Evolutionary conservation across 2,113 vertebrate genomes (phyloP).

Genomic region (Potamarius usumacintae): DNA sequence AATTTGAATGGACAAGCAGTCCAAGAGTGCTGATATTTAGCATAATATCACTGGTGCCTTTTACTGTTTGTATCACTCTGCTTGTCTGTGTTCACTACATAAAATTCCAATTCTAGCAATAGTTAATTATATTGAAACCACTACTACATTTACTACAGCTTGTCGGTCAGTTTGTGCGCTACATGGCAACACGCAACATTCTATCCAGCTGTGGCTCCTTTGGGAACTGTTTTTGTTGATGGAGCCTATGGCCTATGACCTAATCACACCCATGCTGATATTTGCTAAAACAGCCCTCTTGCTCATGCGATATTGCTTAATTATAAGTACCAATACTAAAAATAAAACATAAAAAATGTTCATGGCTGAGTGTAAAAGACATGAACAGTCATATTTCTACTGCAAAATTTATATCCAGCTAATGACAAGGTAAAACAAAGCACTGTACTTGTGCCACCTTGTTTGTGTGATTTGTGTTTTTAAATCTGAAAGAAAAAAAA

Average conservation of each 20-base stretch:
- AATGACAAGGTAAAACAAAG: neutral
- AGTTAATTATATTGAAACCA: neutral
- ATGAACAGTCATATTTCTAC: neutral
- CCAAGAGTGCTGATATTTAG: neutral
- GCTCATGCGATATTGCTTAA: neutral
- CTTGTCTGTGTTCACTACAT: neutral
- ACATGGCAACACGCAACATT: neutral
- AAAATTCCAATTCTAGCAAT: neutral
- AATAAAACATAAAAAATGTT: neutral
- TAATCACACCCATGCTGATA: neutral
- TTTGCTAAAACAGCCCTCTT: neutral
- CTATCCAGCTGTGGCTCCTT: neutral
- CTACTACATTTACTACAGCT: neutral
- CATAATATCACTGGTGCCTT: neutral
- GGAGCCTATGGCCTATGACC: neutral
- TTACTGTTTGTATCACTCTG: neutral
- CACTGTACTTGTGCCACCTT: neutral
- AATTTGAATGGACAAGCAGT: neutral
- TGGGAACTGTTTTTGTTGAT: neutral
- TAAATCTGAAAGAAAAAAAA: neutral
- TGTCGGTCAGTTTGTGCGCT: neutral
- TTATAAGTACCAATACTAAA: neutral
- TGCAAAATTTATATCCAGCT: neutral
- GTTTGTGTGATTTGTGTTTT: neutral
- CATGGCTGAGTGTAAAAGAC: neutral